A percentile compares a stretch with the other conserved stretches of the same genome.
These are phyloP conservation scores for Lophius americanus DNA, from an alignment of 2,797 vertebrate species.

Conservation along the genomic window DNA sequence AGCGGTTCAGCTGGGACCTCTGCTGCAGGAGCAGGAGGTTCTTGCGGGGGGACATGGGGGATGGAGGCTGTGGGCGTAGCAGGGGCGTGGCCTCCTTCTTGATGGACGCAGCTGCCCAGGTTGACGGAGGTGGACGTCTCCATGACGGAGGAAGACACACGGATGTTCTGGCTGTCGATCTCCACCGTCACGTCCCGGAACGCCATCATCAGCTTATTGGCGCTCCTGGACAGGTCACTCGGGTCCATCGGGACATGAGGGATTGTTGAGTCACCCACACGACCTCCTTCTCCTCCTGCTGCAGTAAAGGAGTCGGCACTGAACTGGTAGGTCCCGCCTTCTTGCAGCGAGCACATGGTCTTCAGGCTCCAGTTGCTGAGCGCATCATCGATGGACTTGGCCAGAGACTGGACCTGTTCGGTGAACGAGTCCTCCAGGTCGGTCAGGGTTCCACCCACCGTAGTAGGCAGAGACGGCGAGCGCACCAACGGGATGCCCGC, in stretches of 20 bases:
- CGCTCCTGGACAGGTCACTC: slow-evolving; percentile 85
- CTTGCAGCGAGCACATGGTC: slow-evolving; percentile 96
- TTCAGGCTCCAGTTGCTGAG: slow-evolving; percentile 99
- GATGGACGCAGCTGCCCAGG: slow-evolving; percentile 87
- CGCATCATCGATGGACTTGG: slow-evolving; percentile 98
- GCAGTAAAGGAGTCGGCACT: slow-evolving; percentile 87
- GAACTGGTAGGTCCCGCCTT: slow-evolving; percentile 91
- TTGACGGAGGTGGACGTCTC: slow-evolving; percentile 89
- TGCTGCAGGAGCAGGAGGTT: slow-evolving; percentile 48
- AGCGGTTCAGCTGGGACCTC: slow-evolving; percentile 52
- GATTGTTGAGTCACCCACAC: slow-evolving; percentile 63
- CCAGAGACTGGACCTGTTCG: slow-evolving; percentile 96
- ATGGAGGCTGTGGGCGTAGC: slow-evolving; percentile 31
- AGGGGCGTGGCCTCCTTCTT: slow-evolving; percentile 49
- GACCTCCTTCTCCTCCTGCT: slow-evolving; percentile 66
- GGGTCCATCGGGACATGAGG: slow-evolving; percentile 75
- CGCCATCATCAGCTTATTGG: slow-evolving; percentile 98
- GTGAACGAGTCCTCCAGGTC: slow-evolving; percentile 98
- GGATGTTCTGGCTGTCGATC: slow-evolving; percentile 95
- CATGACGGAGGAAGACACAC: slow-evolving; percentile 90
- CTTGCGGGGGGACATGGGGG: slow-evolving; percentile 43
- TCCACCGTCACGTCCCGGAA: slow-evolving; percentile 97
- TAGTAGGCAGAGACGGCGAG: slow-evolving; percentile 90
- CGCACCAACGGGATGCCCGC: slow-evolving; percentile 92
- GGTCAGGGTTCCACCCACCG: slow-evolving; percentile 90